Percentiles rank a stretch among this genome's conserved stretches.
phyloP scores from a whole-genome alignment of 2,797 vertebrate genomes.

The Eulemur rubriventer region DNA sequence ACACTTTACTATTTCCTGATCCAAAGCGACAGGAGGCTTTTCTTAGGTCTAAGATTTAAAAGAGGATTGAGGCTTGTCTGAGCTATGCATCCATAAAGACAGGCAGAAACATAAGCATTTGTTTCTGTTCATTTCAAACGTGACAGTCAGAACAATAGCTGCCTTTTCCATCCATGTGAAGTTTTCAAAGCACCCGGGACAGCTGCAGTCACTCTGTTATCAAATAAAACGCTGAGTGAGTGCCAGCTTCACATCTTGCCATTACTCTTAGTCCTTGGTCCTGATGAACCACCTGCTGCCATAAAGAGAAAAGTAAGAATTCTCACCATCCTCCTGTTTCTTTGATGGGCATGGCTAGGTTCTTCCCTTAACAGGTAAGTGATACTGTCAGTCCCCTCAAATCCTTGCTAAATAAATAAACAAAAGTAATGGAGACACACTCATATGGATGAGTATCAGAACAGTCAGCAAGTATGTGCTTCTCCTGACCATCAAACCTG shows the following conservation, averaged over 20 bases:
- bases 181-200: neutral
- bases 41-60: conserved; percentile 55
- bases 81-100: conserved; percentile 26
- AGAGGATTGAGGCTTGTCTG: conserved; percentile 43
- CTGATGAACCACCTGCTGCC: neutral
- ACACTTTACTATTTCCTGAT: conserved; percentile 50
- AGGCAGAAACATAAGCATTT: conserved; percentile 30
- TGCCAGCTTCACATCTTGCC: neutral
- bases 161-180: neutral
- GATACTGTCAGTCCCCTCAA: neutral
- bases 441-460: neutral
- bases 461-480: neutral
- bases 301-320: neutral
- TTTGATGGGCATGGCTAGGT: neutral
- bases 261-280: neutral
- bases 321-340: neutral
- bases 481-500: neutral
- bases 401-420: neutral
- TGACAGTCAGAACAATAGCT: conserved; percentile 33
- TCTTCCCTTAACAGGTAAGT: neutral
- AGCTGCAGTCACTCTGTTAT: neutral
- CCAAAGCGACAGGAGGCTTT: conserved; percentile 21
- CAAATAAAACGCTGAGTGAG: neutral
- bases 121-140: conserved; percentile 18
- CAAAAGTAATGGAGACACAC: neutral